Conservation (phyloP, 1,140 invertebrate genomes). For the Melanaphis sacchari region DNA sequence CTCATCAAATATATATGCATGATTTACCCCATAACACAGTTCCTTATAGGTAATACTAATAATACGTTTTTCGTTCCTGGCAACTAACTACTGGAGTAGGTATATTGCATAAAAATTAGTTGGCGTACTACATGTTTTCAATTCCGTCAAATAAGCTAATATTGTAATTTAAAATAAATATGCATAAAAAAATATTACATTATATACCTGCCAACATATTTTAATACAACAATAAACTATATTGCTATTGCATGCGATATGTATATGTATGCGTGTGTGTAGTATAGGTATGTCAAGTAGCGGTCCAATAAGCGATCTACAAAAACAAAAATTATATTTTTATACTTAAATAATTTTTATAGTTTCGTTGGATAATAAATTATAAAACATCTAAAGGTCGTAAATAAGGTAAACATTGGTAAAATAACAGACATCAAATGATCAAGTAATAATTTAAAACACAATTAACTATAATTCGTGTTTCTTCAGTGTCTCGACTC, state of each 20-base stretch:
- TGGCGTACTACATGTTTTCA: neutral
- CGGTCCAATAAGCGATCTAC: neutral
- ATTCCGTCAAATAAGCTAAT: neutral
- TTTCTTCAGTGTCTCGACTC: neutral
- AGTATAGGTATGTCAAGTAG: neutral
- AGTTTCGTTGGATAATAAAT: neutral
- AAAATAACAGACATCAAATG: neutral
- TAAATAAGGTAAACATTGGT: neutral
- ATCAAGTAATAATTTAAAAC: neutral
- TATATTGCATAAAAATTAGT: neutral
- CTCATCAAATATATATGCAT: neutral
- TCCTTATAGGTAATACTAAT: constrained; percentile 9
- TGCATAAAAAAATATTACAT: neutral
- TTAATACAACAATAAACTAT: neutral
- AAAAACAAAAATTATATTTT: neutral
- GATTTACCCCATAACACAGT: constrained; percentile 55
- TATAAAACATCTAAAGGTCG: neutral
- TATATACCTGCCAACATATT: neutral
- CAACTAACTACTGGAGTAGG: constrained; percentile 8
- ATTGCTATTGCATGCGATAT: neutral
- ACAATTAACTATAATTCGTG: neutral
- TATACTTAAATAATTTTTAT: neutral
- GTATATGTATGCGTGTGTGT: neutral
- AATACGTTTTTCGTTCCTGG: constrained; percentile 4
- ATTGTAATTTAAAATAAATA: neutral